Conservation (phyloP, 2,113 vertebrate genomes). For the Perognathus longimembris region DNA sequence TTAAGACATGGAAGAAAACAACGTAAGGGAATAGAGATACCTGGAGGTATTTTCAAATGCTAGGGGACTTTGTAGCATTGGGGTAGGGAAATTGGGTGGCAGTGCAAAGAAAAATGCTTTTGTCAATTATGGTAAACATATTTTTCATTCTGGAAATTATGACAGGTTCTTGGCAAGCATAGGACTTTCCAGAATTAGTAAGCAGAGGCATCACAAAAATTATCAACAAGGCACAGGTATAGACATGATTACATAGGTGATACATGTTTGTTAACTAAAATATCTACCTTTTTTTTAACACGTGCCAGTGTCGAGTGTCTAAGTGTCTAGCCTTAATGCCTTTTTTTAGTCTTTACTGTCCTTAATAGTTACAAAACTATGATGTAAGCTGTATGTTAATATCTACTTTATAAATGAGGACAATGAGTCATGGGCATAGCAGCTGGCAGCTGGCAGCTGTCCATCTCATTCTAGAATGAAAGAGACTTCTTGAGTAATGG, state of each 20-base stretch:
- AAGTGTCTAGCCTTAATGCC: neutral
- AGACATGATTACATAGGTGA: neutral
- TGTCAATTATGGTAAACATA: conserved; percentile 12
- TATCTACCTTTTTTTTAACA: neutral
- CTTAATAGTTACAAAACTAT: neutral
- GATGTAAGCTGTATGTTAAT: neutral
- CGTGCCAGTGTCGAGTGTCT: neutral
- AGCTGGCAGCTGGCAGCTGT: neutral
- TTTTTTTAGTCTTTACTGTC: too few species aligned
- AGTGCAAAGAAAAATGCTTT: conserved; percentile 30
- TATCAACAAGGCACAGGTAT: neutral
- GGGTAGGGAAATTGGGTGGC: neutral
- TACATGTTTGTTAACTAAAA: conserved; percentile 27
- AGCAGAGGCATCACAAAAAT: neutral
- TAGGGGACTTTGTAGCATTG: neutral
- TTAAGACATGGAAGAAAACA: neutral
- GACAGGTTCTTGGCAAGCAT: conserved; percentile 20
- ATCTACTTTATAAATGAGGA: neutral
- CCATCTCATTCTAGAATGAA: neutral
- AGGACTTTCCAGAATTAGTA: neutral
- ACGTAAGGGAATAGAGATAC: neutral
- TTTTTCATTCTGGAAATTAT: conserved; percentile 40
- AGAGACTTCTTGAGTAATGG: neutral
- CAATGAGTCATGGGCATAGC: neutral
- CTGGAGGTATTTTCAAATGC: neutral